phyloP scores from a whole-genome alignment of 2,888 invertebrate genomes.

The Dendrolimus pini region DNA sequence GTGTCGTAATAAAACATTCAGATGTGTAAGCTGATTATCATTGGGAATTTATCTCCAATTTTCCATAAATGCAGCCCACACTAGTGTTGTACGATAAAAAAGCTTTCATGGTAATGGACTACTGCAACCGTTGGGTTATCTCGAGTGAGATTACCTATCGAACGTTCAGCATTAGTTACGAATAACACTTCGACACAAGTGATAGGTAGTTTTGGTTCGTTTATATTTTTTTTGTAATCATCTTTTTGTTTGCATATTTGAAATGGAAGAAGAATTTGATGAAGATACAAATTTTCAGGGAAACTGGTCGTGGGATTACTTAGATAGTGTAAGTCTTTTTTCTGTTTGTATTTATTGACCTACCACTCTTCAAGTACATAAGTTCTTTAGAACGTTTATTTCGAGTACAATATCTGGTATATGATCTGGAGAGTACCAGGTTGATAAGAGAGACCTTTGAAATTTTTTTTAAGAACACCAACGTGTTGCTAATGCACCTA shows the following conservation, averaged over 20 bases:
- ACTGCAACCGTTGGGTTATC: slow-evolving; percentile 45
- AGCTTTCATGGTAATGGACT: slow-evolving; percentile 69
- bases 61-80: not conserved
- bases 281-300: slow-evolving; percentile 16
- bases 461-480: no score
- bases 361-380: no score
- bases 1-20: not conserved
- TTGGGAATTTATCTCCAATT: not conserved
- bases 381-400: no score
- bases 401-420: no score
- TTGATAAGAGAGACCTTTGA: not conserved
- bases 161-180: slow-evolving; percentile 9
- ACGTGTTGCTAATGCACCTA: no score
- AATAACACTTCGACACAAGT: not conserved
- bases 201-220: slow-evolving; percentile 4
- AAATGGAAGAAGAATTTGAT: slow-evolving; percentile 18
- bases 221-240: no score
- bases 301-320: slow-evolving; percentile 41
- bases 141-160: slow-evolving; percentile 24
- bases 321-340: slow-evolving; percentile 35
- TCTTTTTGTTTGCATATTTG: not conserved
- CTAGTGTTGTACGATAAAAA: slow-evolving; percentile 45
- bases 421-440: no score
- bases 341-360: slow-evolving; percentile 1
- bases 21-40: not conserved